Evolutionary conservation across 2,888 invertebrate species (phyloP), one percentile per base, ranked within the genome.

Genomic region (Rotaria macrura): DNA sequence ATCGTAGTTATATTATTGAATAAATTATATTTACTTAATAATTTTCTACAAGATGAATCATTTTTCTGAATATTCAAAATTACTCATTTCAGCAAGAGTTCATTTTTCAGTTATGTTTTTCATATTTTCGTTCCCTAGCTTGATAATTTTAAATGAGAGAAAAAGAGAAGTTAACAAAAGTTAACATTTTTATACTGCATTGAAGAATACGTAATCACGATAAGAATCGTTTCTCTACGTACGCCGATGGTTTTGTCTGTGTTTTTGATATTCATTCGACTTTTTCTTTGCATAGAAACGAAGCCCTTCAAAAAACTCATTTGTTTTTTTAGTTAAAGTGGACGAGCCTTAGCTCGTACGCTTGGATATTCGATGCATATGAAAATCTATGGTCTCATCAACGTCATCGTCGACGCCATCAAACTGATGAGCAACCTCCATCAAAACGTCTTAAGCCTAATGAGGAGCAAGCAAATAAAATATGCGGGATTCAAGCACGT

Each of bases 301-400:
- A 49, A 0, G 0, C 10, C 10, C 43, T 43, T 43, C 5, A 43
- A 10, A 47, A 14, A 47, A 10, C 2, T 47, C 10, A 14, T 47
- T 47, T 14, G 5, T 52, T 52, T 20, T 52, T 52, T 79, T 79
- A 79, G 79, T 40, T 79, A 4, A 43, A 40, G 43, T 65, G 65
- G 65, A 65, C 65, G 14, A 79, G 43, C 43, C 40, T 79, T 12
- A 79, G 79, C n/a, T 40, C 40, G 2, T 79, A n/a, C 43, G 79
- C 79, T n/a, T 79, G 79, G 79, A 79, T 43, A 40, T 79, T 79
- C 43, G 79, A 79, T 79, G 79, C 79, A 5, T 79, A 79, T 43
- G 79, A 79, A 25, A 79, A 79, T 43, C 12, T n/a, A 12, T 79
- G 79, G 79, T 79, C 79, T 43, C 79, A 79, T 79, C 79, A 79